Conservation (phyloP, 2,888 invertebrate genomes). For the Phortica magna region DNA sequence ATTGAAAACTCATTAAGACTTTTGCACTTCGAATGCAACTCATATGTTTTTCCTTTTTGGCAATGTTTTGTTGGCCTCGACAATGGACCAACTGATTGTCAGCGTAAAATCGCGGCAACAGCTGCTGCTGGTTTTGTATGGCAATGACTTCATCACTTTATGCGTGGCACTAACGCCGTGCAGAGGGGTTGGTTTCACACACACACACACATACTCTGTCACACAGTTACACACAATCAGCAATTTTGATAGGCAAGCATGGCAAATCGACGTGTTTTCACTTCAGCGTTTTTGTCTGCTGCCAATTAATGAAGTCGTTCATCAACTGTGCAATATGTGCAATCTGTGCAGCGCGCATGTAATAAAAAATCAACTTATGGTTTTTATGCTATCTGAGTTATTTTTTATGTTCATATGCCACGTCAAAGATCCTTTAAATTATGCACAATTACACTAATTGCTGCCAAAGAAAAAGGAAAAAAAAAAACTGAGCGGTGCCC, state of each 20-base stretch:
- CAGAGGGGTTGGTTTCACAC: conserved; percentile 41
- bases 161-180: conserved; percentile 34
- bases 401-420: conserved; percentile 3
- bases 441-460: conserved; percentile 53
- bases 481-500: too few relatives aligned
- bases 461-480: conserved; percentile 22
- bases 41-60: not conserved
- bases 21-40: not conserved
- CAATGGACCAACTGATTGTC: conserved; percentile 60
- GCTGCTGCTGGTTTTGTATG: conserved; percentile 61
- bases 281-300: not conserved
- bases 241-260: conserved; percentile 15
- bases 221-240: not conserved
- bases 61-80: conserved; percentile 15
- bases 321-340: conserved; percentile 12
- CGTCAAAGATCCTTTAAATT: conserved; percentile 57
- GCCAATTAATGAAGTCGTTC: conserved; percentile 41
- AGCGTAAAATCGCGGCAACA: conserved; percentile 53
- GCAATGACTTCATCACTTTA: conserved; percentile 65
- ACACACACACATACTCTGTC: not conserved
- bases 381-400: not conserved
- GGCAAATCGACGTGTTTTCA: conserved; percentile 18
- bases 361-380: not conserved
- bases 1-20: conserved; percentile 66
- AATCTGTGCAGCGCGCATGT: not conserved